phyloP scores from a whole-genome alignment of 1,140 invertebrate genomes.

The Heliconius nattereri region DNA sequence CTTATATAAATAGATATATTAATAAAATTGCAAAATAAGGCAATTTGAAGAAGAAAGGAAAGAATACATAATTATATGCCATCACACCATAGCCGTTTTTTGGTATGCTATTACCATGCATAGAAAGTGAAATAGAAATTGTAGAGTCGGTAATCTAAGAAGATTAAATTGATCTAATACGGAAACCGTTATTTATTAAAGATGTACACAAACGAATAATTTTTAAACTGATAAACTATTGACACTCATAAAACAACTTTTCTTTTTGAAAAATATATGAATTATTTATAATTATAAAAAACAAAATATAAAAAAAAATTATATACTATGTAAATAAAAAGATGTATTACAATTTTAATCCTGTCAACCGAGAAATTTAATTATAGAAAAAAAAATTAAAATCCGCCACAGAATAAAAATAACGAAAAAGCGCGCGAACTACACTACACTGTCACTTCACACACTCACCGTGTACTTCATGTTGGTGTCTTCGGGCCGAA shows the following conservation, averaged over 20 bases:
- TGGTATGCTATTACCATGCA: slow-evolving; percentile 20
- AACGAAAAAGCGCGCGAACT: neutral
- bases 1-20: neutral
- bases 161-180: slow-evolving; percentile 37
- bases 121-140: slow-evolving; percentile 68
- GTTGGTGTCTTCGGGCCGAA: slow-evolving; percentile 76
- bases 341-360: no score
- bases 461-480: slow-evolving; percentile 77
- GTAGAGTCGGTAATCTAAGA: slow-evolving; percentile 35
- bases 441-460: slow-evolving; percentile 50
- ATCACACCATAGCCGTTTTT: slow-evolving; percentile 21
- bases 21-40: neutral
- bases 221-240: no score
- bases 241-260: no score
- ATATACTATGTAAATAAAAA: no score
- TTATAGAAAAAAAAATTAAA: slow-evolving; percentile 6
- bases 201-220: neutral
- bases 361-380: neutral
- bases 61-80: slow-evolving; percentile 15
- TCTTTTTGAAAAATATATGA: no score
- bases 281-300: neutral
- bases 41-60: neutral
- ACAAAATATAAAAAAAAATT: neutral
- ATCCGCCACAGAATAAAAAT: neutral
- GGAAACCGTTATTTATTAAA: neutral